A percentile compares a stretch with the other conserved stretches of the same genome.
These are phyloP conservation scores for Andrena praecox DNA, from an alignment of 2,888 invertebrate species.

Conservation along the genomic window DNA sequence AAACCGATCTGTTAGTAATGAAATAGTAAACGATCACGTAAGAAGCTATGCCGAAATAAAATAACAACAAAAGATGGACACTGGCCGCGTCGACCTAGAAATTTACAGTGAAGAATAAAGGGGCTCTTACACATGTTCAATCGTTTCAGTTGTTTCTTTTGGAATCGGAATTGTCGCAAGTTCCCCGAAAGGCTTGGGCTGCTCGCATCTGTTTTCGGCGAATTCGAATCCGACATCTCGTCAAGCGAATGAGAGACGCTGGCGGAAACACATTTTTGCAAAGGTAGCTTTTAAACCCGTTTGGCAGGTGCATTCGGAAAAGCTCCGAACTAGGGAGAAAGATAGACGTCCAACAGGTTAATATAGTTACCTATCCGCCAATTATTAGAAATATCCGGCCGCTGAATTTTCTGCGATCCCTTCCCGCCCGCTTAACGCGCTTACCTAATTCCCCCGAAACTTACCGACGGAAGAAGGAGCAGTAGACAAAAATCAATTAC, in stretches of 20 bases:
- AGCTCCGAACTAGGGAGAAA: constrained; percentile 46
- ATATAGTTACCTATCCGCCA: constrained; percentile 48
- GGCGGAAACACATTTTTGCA: constrained; percentile 67
- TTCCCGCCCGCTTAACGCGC: background rate
- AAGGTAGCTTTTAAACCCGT: constrained; percentile 61
- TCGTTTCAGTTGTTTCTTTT: constrained; percentile 86
- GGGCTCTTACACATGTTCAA: constrained; percentile 78
- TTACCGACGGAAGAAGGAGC: background rate
- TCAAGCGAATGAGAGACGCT: constrained; percentile 66
- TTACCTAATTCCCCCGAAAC: background rate
- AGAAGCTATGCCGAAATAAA: constrained; percentile 12
- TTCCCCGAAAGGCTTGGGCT: constrained; percentile 88
- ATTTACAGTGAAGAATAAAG: constrained; percentile 31
- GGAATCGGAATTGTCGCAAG: constrained; percentile 90
- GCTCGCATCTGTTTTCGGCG: constrained; percentile 81
- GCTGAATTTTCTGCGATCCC: constrained; percentile 26
- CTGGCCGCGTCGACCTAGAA: constrained; percentile 34
- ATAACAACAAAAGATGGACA: constrained; percentile 44
- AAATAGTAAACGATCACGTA: constrained; percentile 22
- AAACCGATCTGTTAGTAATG: background rate
- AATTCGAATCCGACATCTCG: constrained; percentile 82
- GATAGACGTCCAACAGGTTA: constrained; percentile 54
- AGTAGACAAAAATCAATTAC: background rate
- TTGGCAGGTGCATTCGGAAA: constrained; percentile 67
- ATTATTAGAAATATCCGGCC: constrained; percentile 17